These are phyloP conservation scores for Vicugna pacos DNA, from an alignment of 2,113 vertebrate species.

Conservation along the genomic window DNA sequence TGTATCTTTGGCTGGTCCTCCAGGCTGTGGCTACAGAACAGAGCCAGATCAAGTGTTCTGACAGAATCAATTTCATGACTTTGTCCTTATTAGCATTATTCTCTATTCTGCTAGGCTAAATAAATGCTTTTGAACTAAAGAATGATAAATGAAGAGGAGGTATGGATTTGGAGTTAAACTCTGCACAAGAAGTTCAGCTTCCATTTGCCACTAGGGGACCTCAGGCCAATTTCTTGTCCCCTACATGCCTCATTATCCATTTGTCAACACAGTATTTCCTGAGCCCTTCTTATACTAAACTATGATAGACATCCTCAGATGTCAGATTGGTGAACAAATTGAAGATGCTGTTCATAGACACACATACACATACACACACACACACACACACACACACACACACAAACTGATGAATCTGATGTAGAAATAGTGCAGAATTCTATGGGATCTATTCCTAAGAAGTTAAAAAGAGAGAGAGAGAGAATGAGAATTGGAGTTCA, in stretches of 20 bases:
- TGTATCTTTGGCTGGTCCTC: neutral
- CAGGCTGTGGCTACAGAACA: neutral
- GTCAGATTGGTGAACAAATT: constrained; percentile 41
- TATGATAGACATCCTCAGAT: neutral
- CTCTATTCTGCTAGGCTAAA: neutral
- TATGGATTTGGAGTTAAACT: neutral
- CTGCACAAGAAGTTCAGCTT: neutral
- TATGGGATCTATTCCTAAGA: neutral
- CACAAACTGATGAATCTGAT: constrained; percentile 17
- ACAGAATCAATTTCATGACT: neutral
- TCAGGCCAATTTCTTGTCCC: neutral
- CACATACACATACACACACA: neutral
- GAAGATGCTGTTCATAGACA: constrained; percentile 24
- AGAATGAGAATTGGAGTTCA: neutral
- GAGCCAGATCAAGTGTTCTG: neutral
- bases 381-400: neutral
- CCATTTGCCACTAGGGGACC: neutral
- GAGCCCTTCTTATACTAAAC: neutral
- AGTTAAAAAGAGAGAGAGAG: neutral
- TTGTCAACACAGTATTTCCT: constrained; percentile 54
- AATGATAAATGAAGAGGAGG: neutral
- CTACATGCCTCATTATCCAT: neutral
- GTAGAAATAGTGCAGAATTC: neutral
- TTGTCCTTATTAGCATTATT: neutral
- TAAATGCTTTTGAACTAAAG: neutral